Evolutionary conservation across 2,113 vertebrate genomes (phyloP).

Genomic region (Barnardius zonarius): DNA sequence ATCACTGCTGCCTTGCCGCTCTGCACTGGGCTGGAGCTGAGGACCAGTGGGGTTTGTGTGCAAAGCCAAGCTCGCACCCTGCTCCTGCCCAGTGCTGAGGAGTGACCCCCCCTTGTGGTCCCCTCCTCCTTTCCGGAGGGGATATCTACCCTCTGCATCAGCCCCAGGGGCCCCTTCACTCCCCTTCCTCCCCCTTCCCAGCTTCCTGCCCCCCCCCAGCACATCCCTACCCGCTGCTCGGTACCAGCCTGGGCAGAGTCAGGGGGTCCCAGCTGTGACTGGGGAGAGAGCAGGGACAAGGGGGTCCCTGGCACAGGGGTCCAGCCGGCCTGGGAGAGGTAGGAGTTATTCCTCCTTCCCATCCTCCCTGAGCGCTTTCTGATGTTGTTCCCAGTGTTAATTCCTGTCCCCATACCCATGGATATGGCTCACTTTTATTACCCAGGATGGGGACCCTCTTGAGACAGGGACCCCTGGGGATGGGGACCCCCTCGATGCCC

Average conservation of each 20-base stretch:
- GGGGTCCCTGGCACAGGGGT: background rate
- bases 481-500: background rate
- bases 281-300: background rate
- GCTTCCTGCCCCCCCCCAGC: background rate
- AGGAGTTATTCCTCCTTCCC: background rate
- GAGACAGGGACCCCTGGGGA: background rate
- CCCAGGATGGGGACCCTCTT: background rate
- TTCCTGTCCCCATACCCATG: background rate
- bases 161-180: background rate
- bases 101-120: background rate
- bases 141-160: background rate
- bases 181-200: background rate
- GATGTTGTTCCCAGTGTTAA: background rate
- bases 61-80: background rate
- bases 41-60: accelerated
- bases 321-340: accelerated
- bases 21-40: background rate
- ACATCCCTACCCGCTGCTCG: background rate
- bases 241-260: background rate
- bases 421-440: background rate
- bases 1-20: background rate
- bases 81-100: background rate
- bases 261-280: background rate
- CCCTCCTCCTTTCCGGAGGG: background rate
- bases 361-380: background rate